Evolutionary conservation across 2,797 vertebrate genomes (phyloP).

Genomic region (Hypotaenidia philippensis): DNA sequence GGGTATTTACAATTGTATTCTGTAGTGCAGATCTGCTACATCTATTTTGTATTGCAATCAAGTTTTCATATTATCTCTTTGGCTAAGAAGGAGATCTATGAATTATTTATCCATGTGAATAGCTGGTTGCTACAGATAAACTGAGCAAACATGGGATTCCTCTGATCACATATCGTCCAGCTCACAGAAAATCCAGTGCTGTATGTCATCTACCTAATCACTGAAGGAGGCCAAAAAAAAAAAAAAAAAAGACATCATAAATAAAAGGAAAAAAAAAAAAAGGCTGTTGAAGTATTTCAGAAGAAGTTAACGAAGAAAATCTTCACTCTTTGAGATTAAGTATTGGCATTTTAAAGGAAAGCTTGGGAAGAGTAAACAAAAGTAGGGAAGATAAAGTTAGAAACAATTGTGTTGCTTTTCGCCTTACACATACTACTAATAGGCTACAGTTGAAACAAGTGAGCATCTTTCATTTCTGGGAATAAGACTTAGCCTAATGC

Average conservation of each 20-base stretch:
- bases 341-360: neutral
- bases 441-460: neutral
- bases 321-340: neutral
- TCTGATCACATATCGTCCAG: neutral
- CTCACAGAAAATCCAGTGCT: neutral
- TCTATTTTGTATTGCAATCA: neutral
- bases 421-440: neutral
- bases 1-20: neutral
- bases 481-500: neutral
- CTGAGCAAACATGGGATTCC: neutral
- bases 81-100: neutral
- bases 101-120: slow-evolving; percentile 9
- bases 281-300: neutral
- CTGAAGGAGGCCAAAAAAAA: neutral
- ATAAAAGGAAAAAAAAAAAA: neutral
- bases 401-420: neutral
- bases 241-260: neutral
- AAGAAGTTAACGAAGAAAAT: neutral
- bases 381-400: neutral
- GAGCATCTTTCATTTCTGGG: neutral
- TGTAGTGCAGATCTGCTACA: neutral
- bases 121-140: neutral
- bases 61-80: neutral
- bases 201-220: neutral
- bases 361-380: neutral